Evolutionary conservation across 2,797 vertebrate genomes (phyloP).

Genomic region (Trematomus bernacchii): DNA sequence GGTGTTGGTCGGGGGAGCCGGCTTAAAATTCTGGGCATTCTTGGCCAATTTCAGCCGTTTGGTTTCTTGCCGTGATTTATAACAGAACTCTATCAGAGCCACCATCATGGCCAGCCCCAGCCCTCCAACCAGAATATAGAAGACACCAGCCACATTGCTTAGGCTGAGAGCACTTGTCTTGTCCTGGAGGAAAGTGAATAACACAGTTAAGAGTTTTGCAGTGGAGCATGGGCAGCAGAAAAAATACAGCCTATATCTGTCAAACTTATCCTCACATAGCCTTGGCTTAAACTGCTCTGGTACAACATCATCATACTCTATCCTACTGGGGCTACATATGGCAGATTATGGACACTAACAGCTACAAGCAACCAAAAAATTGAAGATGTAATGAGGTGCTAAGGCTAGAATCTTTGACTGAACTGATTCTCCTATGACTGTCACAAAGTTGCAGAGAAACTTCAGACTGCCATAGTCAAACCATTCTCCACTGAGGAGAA

Average conservation of each 20-base stretch:
- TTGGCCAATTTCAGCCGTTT: conserved; percentile 99
- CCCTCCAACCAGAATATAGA: conserved; percentile 99
- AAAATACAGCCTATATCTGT: conserved; percentile 65
- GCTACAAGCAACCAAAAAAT: conserved; percentile 61
- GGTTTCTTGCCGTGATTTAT: conserved; percentile 99
- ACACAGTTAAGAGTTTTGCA: conserved; percentile 85
- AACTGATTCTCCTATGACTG: conserved; percentile 62
- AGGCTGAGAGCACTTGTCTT: conserved; percentile 99
- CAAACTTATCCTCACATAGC: conserved; percentile 53
- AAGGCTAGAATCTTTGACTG: conserved; percentile 44
- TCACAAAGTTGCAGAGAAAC: conserved; percentile 64
- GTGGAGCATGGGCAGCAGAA: conserved; percentile 71
- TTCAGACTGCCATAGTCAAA: conserved; percentile 65
- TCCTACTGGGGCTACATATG: conserved; percentile 57
- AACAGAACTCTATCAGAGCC: conserved; percentile 99
- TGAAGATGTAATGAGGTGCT: conserved; percentile 58
- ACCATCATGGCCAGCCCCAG: conserved; percentile 99
- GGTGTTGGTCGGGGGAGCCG: conserved; percentile 95
- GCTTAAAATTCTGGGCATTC: conserved; percentile 99
- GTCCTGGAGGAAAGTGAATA: conserved; percentile 95
- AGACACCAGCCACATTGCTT: conserved; percentile 99
- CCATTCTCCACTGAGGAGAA: conserved; percentile 64
- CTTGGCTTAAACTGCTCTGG: conserved; percentile 42
- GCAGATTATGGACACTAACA: conserved; percentile 50
- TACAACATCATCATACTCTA: conserved; percentile 44